These are phyloP conservation scores for Plebejus argus DNA, from an alignment of 2,888 invertebrate species.

Conservation along the genomic window DNA sequence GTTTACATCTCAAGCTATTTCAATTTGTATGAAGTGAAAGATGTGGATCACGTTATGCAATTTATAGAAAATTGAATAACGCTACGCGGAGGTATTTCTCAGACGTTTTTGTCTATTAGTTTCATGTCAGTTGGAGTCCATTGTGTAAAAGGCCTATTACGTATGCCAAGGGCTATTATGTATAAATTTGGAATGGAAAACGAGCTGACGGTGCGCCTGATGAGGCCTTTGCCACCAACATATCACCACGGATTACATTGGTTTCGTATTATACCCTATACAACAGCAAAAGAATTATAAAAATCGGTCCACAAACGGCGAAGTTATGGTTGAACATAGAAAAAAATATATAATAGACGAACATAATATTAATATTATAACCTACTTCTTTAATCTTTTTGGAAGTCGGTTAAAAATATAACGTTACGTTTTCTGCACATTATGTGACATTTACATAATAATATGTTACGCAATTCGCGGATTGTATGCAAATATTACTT, in stretches of 20 bases:
- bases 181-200: not conserved
- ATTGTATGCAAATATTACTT: constrained; percentile 6
- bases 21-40: constrained; percentile 1
- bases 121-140: not conserved
- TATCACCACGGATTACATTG: too few relatives aligned
- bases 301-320: too few relatives aligned
- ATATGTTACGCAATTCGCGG: not conserved
- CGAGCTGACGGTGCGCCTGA: too few relatives aligned
- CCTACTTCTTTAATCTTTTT: too few relatives aligned
- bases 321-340: too few relatives aligned
- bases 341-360: too few relatives aligned
- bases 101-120: not conserved
- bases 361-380: not conserved
- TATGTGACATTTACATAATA: not conserved
- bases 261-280: too few relatives aligned
- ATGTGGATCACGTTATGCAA: constrained; percentile 12
- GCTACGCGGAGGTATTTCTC: constrained; percentile 11
- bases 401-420: not conserved
- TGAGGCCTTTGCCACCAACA: too few relatives aligned
- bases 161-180: constrained; percentile 2
- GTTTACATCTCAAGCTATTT: too few relatives aligned
- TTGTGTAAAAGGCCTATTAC: not conserved
- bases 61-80: constrained; percentile 26
- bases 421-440: not conserved
- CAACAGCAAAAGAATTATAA: too few relatives aligned